phyloP scores from a whole-genome alignment of 2,888 invertebrate species.

The Eledona agricola region DNA sequence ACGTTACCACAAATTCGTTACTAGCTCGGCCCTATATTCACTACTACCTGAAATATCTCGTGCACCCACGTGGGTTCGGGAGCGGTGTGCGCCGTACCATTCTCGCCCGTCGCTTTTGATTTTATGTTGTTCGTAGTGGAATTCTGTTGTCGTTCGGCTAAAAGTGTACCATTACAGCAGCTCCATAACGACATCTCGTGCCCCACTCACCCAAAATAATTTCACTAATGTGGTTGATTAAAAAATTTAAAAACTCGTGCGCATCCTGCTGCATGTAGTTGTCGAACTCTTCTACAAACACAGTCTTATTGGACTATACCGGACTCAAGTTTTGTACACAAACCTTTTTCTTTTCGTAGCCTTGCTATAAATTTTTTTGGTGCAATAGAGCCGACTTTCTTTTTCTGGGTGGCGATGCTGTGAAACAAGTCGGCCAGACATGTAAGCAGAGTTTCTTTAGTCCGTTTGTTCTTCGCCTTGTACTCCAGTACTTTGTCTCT shows the following conservation, averaged over 20 bases:
- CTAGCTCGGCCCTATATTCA: not conserved
- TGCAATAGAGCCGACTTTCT: constrained; percentile 98
- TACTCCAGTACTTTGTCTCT: constrained; percentile 98
- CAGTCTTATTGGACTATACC: too few relatives aligned
- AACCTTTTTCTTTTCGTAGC: constrained; percentile 97
- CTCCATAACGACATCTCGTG: not conserved
- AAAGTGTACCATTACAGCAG: constrained; percentile 45
- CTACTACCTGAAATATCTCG: constrained; percentile 91
- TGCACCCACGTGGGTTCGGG: constrained; percentile 98
- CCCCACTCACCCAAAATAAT: constrained; percentile 85
- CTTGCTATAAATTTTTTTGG: constrained; percentile 99
- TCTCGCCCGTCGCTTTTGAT: constrained; percentile 67
- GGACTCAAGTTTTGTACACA: too few relatives aligned
- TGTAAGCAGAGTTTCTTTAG: constrained; percentile 96
- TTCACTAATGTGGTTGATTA: constrained; percentile 98
- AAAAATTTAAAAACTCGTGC: constrained; percentile 98
- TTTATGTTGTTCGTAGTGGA: constrained; percentile 66
- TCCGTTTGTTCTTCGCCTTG: constrained; percentile 93
- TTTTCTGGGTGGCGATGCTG: constrained; percentile 99
- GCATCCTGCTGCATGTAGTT: constrained; percentile 99
- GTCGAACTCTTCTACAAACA: constrained; percentile 92
- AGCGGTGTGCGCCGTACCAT: constrained; percentile 64
- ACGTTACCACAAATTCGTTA: constrained; percentile 2
- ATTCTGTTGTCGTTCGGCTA: constrained; percentile 81
- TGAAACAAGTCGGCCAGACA: constrained; percentile 99